Conservation (phyloP, 2,797 vertebrate genomes). For the Liasis olivaceus region DNA sequence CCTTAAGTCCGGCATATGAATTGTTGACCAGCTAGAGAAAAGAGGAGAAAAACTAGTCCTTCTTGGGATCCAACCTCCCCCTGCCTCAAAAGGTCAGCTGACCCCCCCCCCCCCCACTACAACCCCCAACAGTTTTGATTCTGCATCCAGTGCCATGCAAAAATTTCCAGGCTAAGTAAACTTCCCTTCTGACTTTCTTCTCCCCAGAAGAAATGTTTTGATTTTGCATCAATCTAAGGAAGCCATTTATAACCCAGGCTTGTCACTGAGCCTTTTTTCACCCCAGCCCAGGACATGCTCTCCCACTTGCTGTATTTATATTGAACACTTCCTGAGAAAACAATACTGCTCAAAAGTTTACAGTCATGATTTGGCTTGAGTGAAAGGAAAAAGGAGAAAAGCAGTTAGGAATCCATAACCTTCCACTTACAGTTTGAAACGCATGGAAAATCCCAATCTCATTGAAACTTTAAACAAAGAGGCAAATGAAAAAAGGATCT, state of each 20-base stretch:
- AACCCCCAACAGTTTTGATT: slow-evolving; percentile 8
- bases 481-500: neutral
- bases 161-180: slow-evolving; percentile 76
- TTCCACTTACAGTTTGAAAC: neutral
- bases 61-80: no score
- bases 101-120: rapidly evolving
- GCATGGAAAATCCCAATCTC: no score
- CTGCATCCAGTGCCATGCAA: slow-evolving; percentile 50
- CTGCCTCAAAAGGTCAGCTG: neutral
- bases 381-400: neutral
- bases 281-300: slow-evolving; percentile 88
- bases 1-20: neutral
- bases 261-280: slow-evolving; percentile 79
- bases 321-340: slow-evolving; percentile 93
- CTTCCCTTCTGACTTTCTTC: slow-evolving; percentile 77
- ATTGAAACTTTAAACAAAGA: neutral
- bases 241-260: slow-evolving; percentile 79
- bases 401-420: neutral
- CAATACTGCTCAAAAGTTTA: slow-evolving; percentile 86
- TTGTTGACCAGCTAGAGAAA: neutral
- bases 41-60: no score
- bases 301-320: slow-evolving; percentile 95
- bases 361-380: neutral
- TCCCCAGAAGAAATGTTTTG: slow-evolving; percentile 77
- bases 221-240: slow-evolving; percentile 82